Conservation (phyloP, 2,113 vertebrate species). For the Laticauda laticaudata region DNA sequence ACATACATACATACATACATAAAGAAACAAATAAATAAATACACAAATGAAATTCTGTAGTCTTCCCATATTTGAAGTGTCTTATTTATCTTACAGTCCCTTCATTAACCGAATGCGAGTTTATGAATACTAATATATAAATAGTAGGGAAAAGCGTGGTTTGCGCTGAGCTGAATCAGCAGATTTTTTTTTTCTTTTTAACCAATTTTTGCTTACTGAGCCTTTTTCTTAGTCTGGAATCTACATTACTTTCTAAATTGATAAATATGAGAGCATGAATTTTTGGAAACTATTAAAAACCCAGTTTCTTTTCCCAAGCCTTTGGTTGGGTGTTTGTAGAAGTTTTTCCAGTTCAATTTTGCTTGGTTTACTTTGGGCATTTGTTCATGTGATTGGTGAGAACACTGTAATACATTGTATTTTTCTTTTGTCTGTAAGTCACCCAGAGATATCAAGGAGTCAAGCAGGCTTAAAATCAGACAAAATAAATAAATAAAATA, state of each 20-base stretch:
- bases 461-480: not conserved
- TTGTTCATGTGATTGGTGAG: not conserved
- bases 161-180: not conserved
- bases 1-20: too few relatives aligned
- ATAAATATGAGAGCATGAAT: not conserved
- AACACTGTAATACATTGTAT: not conserved
- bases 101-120: not conserved
- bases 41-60: not conserved
- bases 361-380: not conserved
- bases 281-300: not conserved
- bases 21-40: too few relatives aligned
- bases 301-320: not conserved
- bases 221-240: not conserved
- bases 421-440: not conserved
- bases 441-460: not conserved
- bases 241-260: not conserved
- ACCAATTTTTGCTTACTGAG: accelerated
- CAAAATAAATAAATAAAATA: not conserved
- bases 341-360: not conserved
- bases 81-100: not conserved
- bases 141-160: not conserved
- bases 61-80: not conserved
- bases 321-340: not conserved
- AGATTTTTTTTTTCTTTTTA: not conserved
- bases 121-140: not conserved